Conservation (phyloP, 2,888 invertebrate species). For the Leptopterna dolabrata region DNA sequence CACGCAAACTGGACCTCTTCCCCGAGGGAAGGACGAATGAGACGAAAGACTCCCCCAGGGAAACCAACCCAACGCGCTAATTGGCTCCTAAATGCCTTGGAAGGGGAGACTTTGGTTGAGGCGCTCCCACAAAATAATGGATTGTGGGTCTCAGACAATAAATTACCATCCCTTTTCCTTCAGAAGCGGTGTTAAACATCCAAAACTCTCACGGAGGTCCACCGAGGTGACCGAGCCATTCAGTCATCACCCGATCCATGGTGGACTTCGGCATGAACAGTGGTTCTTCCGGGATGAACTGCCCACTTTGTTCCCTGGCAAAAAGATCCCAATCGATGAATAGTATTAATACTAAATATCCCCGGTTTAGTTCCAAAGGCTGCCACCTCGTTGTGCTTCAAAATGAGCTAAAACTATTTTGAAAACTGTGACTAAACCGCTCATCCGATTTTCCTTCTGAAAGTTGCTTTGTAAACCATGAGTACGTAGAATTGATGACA, state of each 20-base stretch:
- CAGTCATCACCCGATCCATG: slow-evolving; percentile 19
- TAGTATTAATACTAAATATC: no score
- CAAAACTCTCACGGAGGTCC: not conserved
- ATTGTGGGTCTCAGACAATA: slow-evolving; percentile 51
- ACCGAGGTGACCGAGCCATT: slow-evolving; percentile 24
- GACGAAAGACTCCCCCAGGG: not conserved
- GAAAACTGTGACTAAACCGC: no score
- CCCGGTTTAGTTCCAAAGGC: no score
- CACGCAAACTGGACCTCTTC: not conserved
- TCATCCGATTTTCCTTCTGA: no score
- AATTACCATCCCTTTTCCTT: slow-evolving; percentile 49
- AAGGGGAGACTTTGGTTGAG: slow-evolving; percentile 7
- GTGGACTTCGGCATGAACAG: not conserved
- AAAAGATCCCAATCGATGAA: no score
- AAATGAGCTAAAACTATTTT: no score
- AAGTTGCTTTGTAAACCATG: no score
- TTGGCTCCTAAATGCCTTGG: slow-evolving; percentile 31
- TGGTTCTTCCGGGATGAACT: not conserved
- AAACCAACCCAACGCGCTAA: not conserved
- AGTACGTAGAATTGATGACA: no score
- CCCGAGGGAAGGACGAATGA: not conserved
- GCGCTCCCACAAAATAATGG: slow-evolving; percentile 47
- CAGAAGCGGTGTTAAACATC: slow-evolving; percentile 43
- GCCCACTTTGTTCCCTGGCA: not conserved
- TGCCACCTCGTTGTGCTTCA: no score